Percentiles rank a stretch among this genome's conserved stretches.
Evolutionary conservation across 2,797 vertebrate species (phyloP).

Genomic region (Spea hammondii): DNA sequence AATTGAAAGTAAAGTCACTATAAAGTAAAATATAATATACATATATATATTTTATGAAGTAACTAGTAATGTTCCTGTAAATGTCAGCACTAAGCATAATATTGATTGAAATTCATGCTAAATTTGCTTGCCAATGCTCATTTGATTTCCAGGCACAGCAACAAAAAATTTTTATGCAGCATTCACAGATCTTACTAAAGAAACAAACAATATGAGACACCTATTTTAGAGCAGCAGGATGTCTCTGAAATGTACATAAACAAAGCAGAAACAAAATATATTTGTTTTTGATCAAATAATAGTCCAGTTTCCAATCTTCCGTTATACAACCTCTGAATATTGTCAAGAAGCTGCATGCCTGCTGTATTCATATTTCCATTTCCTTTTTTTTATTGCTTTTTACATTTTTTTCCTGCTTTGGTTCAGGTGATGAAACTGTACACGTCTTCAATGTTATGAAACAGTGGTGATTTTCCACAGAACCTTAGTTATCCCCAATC

Average conservation of each 20-base stretch:
- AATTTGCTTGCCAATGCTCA: not conserved
- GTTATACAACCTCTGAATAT: conserved; percentile 4
- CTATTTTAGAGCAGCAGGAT: conserved; percentile 2
- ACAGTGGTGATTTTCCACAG: no score
- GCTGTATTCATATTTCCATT: conserved; percentile 9
- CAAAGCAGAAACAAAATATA: conserved; percentile 16
- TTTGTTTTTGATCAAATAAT: conserved; percentile 23
- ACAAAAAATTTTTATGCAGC: conserved; percentile 21
- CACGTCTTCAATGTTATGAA: not conserved
- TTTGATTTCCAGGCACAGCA: conserved; percentile 33
- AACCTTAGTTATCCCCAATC: no score
- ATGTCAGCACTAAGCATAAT: no score
- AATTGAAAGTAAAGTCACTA: no score
- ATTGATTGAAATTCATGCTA: not conserved
- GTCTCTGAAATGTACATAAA: conserved; percentile 1
- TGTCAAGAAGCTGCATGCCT: not conserved
- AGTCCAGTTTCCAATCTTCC: conserved; percentile 3
- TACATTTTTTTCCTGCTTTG: not conserved
- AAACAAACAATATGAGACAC: not conserved
- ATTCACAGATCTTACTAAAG: conserved; percentile 10
- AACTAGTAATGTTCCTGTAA: no score
- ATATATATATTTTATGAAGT: no score
- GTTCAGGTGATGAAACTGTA: not conserved
- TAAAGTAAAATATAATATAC: no score
- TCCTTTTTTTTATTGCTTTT: not conserved